Evolutionary conservation across 2,113 vertebrate genomes (phyloP).

Genomic region (Aspidoscelis tigris): DNA sequence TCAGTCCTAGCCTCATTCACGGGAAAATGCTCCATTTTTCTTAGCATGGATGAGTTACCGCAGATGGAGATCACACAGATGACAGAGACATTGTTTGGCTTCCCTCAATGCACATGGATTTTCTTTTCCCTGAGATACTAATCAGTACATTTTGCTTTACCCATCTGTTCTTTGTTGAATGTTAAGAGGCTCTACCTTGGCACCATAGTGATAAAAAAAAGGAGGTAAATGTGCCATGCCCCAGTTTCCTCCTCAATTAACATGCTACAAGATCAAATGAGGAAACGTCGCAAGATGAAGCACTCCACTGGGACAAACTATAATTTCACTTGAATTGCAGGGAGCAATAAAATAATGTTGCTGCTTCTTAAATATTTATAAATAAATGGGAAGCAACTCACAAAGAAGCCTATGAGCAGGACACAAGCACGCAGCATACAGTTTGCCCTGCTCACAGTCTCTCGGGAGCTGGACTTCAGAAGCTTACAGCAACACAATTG

Average conservation of each 20-base stretch:
- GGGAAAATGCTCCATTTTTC: slow-evolving; percentile 13
- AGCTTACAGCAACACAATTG: too few species aligned
- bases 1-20: neutral
- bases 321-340: slow-evolving; percentile 4
- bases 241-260: slow-evolving; percentile 15
- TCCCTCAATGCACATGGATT: slow-evolving; percentile 6
- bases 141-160: slow-evolving; percentile 55
- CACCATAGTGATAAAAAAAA: slow-evolving; percentile 26
- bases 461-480: too few species aligned
- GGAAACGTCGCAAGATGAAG: neutral
- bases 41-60: slow-evolving; percentile 32
- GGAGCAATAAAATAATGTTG: slow-evolving; percentile 1
- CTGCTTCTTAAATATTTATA: neutral
- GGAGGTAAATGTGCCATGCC: slow-evolving; percentile 10
- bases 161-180: slow-evolving; percentile 51
- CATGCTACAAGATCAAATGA: slow-evolving; percentile 53
- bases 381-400: neutral
- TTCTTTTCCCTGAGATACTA: slow-evolving; percentile 16
- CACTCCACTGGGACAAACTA: neutral
- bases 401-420: too few species aligned
- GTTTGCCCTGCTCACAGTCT: too few species aligned
- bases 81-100: slow-evolving; percentile 27
- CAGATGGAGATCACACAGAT: slow-evolving; percentile 40
- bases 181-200: slow-evolving; percentile 27
- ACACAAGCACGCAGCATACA: too few species aligned